phyloP scores from a whole-genome alignment of 2,888 invertebrate genomes.

The Hirtodrosophila confusa region DNA sequence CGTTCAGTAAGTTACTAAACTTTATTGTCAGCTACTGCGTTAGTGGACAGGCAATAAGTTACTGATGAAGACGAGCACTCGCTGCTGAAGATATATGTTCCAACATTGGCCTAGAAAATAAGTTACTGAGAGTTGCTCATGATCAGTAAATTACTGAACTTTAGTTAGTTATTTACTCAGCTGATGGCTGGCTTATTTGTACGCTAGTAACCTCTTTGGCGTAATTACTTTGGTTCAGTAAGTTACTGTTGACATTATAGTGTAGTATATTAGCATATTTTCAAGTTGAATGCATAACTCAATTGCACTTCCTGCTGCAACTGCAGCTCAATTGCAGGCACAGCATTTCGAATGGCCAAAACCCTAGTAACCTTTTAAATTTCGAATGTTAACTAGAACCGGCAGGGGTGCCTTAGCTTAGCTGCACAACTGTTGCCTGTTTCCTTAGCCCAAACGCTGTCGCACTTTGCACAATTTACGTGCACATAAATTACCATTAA shows the following conservation, averaged over 20 bases:
- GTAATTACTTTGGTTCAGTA: constrained; percentile 15
- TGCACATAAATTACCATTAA: constrained; percentile 84
- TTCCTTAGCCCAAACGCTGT: constrained; percentile 50
- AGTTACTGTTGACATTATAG: constrained; percentile 54
- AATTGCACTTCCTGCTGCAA: constrained; percentile 59
- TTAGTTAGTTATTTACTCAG: not conserved
- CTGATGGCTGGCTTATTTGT: constrained; percentile 1
- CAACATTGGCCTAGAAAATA: not conserved
- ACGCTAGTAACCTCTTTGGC: not conserved
- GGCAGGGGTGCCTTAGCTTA: constrained; percentile 51
- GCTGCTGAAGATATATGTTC: not conserved
- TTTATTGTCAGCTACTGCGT: constrained; percentile 9
- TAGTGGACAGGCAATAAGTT: not conserved
- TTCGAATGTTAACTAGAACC: constrained; percentile 71
- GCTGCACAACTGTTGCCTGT: constrained; percentile 18
- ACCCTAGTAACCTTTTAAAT: constrained; percentile 74
- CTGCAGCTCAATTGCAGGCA: constrained; percentile 12
- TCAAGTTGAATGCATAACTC: constrained; percentile 36
- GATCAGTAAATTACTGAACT: constrained; percentile 5
- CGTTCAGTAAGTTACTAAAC: constrained; percentile 2
- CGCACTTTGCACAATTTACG: constrained; percentile 81
- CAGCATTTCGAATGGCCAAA: constrained; percentile 29
- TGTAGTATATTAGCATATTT: constrained; percentile 47
- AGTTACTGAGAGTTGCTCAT: not conserved
- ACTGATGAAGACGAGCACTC: no score